Base-by-base conservation (phyloP, 2,888 invertebrate genomes). In the Pristionchus japonicus region DNA sequence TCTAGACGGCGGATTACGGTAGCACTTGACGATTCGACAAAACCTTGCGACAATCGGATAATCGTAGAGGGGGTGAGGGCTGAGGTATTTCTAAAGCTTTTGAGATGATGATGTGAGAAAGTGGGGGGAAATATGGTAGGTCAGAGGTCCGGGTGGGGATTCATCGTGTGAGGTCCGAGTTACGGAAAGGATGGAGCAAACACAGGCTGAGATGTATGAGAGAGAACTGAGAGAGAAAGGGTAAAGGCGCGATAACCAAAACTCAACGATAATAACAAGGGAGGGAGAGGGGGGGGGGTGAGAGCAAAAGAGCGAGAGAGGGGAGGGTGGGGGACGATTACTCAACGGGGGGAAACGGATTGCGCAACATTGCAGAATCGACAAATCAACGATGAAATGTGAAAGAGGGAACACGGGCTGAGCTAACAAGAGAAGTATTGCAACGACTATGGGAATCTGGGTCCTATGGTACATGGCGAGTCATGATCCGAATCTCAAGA, bases 231-330 rank as follows among this genome's bases (percentile, higher is more conserved):
- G 40, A n/a, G n/a, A 27, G 13, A n/a, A n/a, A 20, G 49, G 47
- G 47, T 13, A 13, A 49, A 11, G 52, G 57, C 49, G 27, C 47
- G n/a, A 77, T 43, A 52, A 83, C 83, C 52, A 52, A 83, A 82
- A 83, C 23, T 23, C 57, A 83, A 61, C 57, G 77, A 77, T 77
- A 49, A 74, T 49, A 88, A 49, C 47, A 43, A 87, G 43, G 37
- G 80, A 87, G 86, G n/a, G 89, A 52, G 80, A 37, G 34, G 27
- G 80, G 57, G 37, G 23, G 82, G 40, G 86, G 43, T n/a, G 52
- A 74, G 89, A 88, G 88, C 82, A n/a, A n/a, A n/a, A 87, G 88
- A 82, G 49, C 80, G 61, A 82, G 4, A 43, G 74, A 74, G 74
- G 40, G 15, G 37, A 74, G 43, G 74, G 74, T 4, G 74, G 40